Conservation (phyloP, 2,113 vertebrate genomes). For the Grallaria varia region DNA sequence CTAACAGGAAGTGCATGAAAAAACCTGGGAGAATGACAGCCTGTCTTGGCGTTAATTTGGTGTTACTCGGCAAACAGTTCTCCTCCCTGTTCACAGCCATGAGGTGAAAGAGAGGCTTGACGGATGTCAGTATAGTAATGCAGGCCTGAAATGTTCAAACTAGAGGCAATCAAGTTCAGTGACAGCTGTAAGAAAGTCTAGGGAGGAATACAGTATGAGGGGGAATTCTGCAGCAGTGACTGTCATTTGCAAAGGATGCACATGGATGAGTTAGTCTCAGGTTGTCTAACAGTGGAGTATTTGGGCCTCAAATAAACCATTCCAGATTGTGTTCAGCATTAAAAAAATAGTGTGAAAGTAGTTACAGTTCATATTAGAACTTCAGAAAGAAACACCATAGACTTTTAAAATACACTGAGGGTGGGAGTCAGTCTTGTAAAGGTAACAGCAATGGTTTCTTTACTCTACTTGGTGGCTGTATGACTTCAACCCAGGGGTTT, state of each 20-base stretch:
- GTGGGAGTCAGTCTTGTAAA: background rate
- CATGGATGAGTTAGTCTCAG: background rate
- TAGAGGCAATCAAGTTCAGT: background rate
- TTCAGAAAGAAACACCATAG: background rate
- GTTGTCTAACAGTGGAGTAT: background rate
- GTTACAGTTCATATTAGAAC: slow-evolving; percentile 3
- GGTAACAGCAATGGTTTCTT: slow-evolving; percentile 30
- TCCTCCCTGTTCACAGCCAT: background rate
- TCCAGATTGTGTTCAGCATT: background rate
- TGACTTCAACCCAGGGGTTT: slow-evolving; percentile 72
- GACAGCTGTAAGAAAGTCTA: background rate
- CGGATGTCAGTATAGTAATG: background rate
- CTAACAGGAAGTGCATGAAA: background rate
- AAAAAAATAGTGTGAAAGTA: background rate
- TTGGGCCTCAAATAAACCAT: background rate
- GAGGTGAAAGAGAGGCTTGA: background rate
- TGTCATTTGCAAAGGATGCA: background rate
- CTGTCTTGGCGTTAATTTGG: background rate
- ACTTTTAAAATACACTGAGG: slow-evolving; percentile 4
- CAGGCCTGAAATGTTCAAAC: background rate
- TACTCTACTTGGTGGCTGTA: slow-evolving; percentile 53
- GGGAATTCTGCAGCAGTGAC: background rate
- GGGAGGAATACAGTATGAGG: accelerated
- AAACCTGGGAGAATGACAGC: background rate
- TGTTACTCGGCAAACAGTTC: background rate